Conservation (phyloP, 2,797 vertebrate species). For the Trachurus trachurus region DNA sequence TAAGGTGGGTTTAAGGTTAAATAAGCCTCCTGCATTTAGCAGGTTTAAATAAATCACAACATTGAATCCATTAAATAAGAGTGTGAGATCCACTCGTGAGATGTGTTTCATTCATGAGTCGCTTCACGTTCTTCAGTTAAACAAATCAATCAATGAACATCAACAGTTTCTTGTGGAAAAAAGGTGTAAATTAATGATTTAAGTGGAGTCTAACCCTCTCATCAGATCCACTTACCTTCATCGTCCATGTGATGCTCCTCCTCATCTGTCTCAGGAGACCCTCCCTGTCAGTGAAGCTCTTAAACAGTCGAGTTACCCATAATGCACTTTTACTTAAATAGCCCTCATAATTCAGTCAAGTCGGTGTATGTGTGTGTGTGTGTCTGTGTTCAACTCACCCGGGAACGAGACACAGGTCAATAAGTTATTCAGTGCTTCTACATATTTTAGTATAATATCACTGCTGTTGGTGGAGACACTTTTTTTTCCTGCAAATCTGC, state of each 20-base stretch:
- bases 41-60: neutral
- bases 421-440: slow-evolving; percentile 15
- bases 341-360: slow-evolving; percentile 5
- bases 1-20: neutral
- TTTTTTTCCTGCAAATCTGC: slow-evolving; percentile 1
- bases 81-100: neutral
- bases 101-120: neutral
- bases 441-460: slow-evolving; percentile 5
- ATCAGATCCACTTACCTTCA: neutral
- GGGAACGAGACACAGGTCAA: neutral
- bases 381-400: neutral
- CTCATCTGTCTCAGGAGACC: neutral
- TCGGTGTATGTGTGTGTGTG: neutral
- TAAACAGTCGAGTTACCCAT: slow-evolving; percentile 10
- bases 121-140: neutral
- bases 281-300: neutral
- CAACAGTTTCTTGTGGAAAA: neutral
- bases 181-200: neutral
- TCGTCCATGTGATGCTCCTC: neutral
- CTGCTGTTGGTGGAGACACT: slow-evolving; percentile 12
- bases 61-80: neutral
- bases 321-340: slow-evolving; percentile 8
- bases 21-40: neutral
- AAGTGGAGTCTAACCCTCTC: neutral
- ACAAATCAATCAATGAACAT: neutral